Evolutionary conservation across 2,888 invertebrate species (phyloP).

Genomic region (Schrankia costaestrigalis): DNA sequence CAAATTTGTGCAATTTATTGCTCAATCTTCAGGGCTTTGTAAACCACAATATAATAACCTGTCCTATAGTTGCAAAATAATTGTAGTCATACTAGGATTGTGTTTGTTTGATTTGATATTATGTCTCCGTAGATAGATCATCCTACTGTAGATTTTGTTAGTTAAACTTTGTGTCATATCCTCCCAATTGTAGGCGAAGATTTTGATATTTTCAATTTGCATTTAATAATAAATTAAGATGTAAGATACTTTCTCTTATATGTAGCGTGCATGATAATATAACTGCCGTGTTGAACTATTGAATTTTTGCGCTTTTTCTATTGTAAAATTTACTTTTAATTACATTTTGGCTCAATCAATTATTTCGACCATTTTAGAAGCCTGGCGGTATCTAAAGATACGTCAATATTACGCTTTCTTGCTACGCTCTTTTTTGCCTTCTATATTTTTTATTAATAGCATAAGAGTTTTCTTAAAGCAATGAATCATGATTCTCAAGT

Average conservation of each 20-base stretch:
- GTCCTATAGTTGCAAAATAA: slow-evolving; percentile 81
- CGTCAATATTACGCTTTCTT: slow-evolving; percentile 51
- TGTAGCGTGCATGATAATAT: slow-evolving; percentile 37
- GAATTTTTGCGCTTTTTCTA: slow-evolving; percentile 28
- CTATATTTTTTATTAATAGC: slow-evolving; percentile 43
- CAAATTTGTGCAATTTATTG: slow-evolving; percentile 54
- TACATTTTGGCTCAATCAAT: slow-evolving; percentile 75
- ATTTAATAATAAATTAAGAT: slow-evolving; percentile 28
- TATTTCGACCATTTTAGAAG: slow-evolving; percentile 63
- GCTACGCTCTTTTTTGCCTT: slow-evolving; percentile 61
- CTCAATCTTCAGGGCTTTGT: slow-evolving; percentile 67
- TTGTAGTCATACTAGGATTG: slow-evolving; percentile 49
- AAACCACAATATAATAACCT: slow-evolving; percentile 72
- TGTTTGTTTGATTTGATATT: slow-evolving; percentile 51
- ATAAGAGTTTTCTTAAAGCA: slow-evolving; percentile 29
- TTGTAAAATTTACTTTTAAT: slow-evolving; percentile 52
- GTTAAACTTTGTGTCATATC: slow-evolving; percentile 52
- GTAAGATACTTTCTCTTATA: slow-evolving; percentile 20
- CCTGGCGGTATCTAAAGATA: slow-evolving; percentile 42
- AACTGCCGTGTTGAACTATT: slow-evolving; percentile 10
- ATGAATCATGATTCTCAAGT: slow-evolving; percentile 49
- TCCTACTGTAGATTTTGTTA: slow-evolving; percentile 56
- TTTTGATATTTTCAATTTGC: too few species aligned
- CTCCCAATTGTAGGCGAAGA: too few species aligned
- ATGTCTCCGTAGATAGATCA: slow-evolving; percentile 58